Conservation (phyloP, 2,888 invertebrate species). For the Drosophila hawaiiensis region DNA sequence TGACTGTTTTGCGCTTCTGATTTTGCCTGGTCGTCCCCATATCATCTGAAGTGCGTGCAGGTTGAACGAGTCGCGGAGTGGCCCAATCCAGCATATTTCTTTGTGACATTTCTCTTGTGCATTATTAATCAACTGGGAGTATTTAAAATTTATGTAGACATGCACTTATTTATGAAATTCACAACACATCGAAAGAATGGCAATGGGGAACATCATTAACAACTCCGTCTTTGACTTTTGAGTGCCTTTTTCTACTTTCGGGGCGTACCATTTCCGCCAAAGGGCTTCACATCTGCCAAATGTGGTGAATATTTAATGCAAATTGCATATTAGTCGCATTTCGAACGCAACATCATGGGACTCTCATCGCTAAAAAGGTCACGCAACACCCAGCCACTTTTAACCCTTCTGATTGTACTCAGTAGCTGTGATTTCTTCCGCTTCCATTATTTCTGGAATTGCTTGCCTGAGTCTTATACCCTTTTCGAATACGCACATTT, state of each 20-base stretch:
- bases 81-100: slow-evolving; percentile 58
- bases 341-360: slow-evolving; percentile 15
- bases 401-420: slow-evolving; percentile 32
- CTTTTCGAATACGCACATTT: background rate
- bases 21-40: background rate
- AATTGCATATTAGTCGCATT: slow-evolving; percentile 58
- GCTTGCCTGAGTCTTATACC: slow-evolving; percentile 10
- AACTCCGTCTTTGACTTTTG: slow-evolving; percentile 26
- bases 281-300: slow-evolving; percentile 34
- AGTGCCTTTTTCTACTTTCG: background rate
- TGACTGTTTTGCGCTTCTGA: slow-evolving; percentile 21
- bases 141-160: slow-evolving; percentile 79
- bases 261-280: slow-evolving; percentile 32
- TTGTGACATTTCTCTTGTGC: slow-evolving; percentile 71
- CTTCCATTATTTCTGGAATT: slow-evolving; percentile 26
- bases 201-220: slow-evolving; percentile 47
- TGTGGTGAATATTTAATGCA: slow-evolving; percentile 53
- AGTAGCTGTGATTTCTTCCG: slow-evolving; percentile 31
- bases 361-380: slow-evolving; percentile 36
- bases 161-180: slow-evolving; percentile 73
- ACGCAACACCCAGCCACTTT: slow-evolving; percentile 30
- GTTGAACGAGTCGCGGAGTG: slow-evolving; percentile 15
- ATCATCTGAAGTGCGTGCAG: slow-evolving; percentile 30
- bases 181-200: slow-evolving; percentile 34
- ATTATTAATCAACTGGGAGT: slow-evolving; percentile 77